Evolutionary conservation across 2,113 vertebrate species (phyloP).

Genomic region (Antechinus stuartii): DNA sequence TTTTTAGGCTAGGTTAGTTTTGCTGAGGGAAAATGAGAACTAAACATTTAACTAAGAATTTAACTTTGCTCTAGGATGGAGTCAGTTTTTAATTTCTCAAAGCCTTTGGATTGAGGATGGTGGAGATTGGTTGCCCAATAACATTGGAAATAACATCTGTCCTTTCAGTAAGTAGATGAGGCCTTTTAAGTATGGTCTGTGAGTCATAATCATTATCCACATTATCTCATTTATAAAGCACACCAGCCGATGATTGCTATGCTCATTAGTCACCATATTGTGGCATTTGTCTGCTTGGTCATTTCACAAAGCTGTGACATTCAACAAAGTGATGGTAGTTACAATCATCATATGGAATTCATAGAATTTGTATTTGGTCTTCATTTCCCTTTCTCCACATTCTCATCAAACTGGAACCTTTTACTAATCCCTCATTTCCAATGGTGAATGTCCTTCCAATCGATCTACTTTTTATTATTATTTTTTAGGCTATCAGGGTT

Average conservation of each 20-base stretch:
- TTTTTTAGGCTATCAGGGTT: too few relatives aligned
- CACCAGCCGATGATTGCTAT: neutral
- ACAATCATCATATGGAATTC: neutral
- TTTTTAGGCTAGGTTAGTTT: neutral
- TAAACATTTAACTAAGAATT: neutral
- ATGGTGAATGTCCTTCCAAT: neutral
- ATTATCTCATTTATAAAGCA: neutral
- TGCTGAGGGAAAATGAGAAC: neutral
- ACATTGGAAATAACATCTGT: neutral
- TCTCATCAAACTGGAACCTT: neutral
- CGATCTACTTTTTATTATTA: neutral
- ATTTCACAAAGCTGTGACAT: neutral
- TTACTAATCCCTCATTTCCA: neutral
- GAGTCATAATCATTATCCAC: neutral
- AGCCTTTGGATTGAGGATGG: neutral
- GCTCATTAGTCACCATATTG: neutral
- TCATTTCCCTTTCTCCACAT: neutral
- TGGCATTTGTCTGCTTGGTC: neutral
- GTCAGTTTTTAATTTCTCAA: neutral
- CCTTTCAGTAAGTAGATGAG: neutral
- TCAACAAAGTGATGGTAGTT: neutral
- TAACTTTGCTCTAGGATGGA: neutral
- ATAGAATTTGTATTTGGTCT: neutral
- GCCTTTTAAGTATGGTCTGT: neutral
- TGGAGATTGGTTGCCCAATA: neutral